Base-by-base conservation (phyloP, 2,797 vertebrate genomes). In the Sphenodon punctatus region DNA sequence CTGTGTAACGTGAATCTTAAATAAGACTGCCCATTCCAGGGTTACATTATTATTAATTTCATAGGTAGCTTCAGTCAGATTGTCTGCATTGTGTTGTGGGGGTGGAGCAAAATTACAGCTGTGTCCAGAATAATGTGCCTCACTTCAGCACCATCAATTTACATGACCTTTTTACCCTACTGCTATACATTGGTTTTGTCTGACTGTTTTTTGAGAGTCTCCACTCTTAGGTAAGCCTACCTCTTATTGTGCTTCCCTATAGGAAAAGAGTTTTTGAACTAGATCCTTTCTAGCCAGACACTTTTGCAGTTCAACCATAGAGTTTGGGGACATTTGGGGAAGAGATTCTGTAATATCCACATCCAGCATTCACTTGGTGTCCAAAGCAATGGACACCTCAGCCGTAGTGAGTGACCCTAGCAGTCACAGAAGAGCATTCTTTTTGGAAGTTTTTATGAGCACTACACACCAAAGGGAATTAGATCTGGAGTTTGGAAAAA, bases 381-480 rank as follows among this genome's bases (percentile, higher is more conserved):
- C 15, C 11, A 39, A 0, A 0, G 38, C 10, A 59, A 27, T 7
- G 3, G 10, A 11, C 64, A 30, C 30, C n/a, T 20, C 58, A 46
- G 30, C 3, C 65, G 38, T 23, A 58, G 4, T 0, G 32, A 69
- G 22, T 80, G 41, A 67, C 15, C 2, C 13, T 63, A 74, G 38
- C 3, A 30, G 38, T 25, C n/a, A 41, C 8, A 10, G 10, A 56
- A 32, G 8, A 60, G 14, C 0, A 5, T 2, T 5, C 49, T 45
- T 41, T 71, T 36, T 19, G 25, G 45, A 67, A 84, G 30, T 32
- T 22, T 48, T 0, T 17, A 19, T 4, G 25, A 32, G 14, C 8
- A 20, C 6, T 25, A n/a, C n/a, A 23, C 25, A 48, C 12, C 58
- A 69, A 3, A 0, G 2, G 5, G 27, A 4, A 0, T 0, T 42